Evolutionary conservation across 1,140 invertebrate species (phyloP).

Genomic region (Papilio glaucus): DNA sequence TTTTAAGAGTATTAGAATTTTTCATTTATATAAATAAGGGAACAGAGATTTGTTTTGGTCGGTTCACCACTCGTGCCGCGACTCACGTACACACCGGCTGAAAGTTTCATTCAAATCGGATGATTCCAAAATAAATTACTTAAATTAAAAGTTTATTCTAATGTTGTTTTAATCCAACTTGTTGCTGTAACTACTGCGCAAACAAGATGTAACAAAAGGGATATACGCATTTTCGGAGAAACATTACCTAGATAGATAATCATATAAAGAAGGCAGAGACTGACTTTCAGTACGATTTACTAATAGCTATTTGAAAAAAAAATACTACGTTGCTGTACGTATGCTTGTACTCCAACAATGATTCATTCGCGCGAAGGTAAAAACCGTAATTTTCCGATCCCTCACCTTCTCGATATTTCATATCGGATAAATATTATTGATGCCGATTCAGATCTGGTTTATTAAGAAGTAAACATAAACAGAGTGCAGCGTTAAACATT

Average conservation of each 20-base stretch:
- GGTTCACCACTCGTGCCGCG: slow-evolving; percentile 35
- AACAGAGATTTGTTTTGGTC: slow-evolving; percentile 17
- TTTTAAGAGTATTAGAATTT: slow-evolving; percentile 35
- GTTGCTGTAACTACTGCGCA: not conserved
- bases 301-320: too few species aligned
- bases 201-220: too few species aligned
- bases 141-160: not conserved
- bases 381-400: not conserved
- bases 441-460: slow-evolving; percentile 39
- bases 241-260: too few species aligned
- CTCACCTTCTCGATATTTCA: slow-evolving; percentile 42
- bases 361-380: slow-evolving; percentile 16
- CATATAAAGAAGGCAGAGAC: too few species aligned
- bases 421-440: slow-evolving; percentile 45
- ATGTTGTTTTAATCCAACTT: not conserved
- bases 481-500: slow-evolving; percentile 32
- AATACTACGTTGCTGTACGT: too few species aligned
- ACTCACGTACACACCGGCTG: slow-evolving; percentile 31
- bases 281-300: too few species aligned
- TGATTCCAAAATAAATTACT: slow-evolving; percentile 4
- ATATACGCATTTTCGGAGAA: too few species aligned
- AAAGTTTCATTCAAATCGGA: not conserved
- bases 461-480: slow-evolving; percentile 46
- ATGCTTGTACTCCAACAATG: too few species aligned
- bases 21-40: slow-evolving; percentile 37